Base-by-base conservation (phyloP, 1,140 invertebrate genomes). In the Bombus waltoni region DNA sequence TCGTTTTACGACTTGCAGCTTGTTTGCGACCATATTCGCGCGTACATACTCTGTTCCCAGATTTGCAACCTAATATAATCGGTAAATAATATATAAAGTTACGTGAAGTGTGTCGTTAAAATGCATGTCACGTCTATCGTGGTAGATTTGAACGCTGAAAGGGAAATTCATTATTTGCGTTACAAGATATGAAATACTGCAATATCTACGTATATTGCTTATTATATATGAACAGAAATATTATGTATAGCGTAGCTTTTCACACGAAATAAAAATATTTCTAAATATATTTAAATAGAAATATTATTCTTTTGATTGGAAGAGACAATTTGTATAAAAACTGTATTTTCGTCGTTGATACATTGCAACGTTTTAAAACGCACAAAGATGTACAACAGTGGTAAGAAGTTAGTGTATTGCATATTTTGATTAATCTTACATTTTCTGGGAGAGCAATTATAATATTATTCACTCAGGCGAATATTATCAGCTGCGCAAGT, bases 1-100 rank as follows among this genome's bases (percentile, higher is more conserved):
- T 71, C 62, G 38, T 88, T 88, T 89, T 89, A 88, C 59, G 75
- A 80, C 75, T 68, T 28, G 40, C 35, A 15, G 35, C 32, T 73
- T 57, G 53, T 86, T 88, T 38, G 66, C 59, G 22, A 65, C 8
- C n/a, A 44, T 18, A 65, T 15, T 15, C 6, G 32, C 44, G 22
- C 65, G 38, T 18, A 38, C 32, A 62, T 18, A 35, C 59, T 59
- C 38, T n/a, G 35, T 86, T 89, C 6, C n/a, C 13, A 28, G 53
- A 18, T 66, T 85, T 84, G 38, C 66, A 76, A 6, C 1, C 72
- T 32, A 40, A 76, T 76, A 65, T 38, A 35, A 53, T 22, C 38
- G 32, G 28, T 8, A 53, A 53, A 53, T 53, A 53, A 53, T 53
- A 53, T 53, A 25, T 47, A 65, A 40, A 22, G 57, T 73, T 89